Evolutionary conservation across 1,140 invertebrate species (phyloP).

Genomic region (Eriosoma lanigerum): DNA sequence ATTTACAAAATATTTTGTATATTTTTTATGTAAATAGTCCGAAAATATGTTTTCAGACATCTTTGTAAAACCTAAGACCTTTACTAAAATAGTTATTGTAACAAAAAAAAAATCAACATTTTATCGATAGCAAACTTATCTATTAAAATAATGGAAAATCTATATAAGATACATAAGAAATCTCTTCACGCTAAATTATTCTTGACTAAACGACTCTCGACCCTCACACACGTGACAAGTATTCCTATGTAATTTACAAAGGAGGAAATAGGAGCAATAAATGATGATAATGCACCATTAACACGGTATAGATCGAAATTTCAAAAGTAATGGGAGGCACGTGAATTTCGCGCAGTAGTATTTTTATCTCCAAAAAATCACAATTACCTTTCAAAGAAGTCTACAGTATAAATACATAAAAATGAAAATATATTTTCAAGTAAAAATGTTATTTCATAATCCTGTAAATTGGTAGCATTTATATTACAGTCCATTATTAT

Average conservation of each 20-base stretch:
- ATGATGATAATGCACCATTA: conserved; percentile 24
- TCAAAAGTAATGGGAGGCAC: conserved; percentile 23
- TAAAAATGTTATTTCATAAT: too few relatives aligned
- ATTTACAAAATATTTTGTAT: too few relatives aligned
- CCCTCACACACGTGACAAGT: conserved; percentile 16
- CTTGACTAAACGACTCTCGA: conserved; percentile 3
- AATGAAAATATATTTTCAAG: too few relatives aligned
- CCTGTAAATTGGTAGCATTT: too few relatives aligned
- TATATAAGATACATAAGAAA: conserved; percentile 37
- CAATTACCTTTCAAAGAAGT: not conserved
- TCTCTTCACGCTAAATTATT: conserved; percentile 47
- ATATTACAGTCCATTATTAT: too few relatives aligned
- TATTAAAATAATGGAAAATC: conserved; percentile 35
- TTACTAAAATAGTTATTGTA: not conserved
- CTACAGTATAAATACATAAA: too few relatives aligned
- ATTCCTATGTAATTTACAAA: conserved; percentile 23
- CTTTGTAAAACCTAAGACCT: too few relatives aligned
- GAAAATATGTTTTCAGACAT: too few relatives aligned
- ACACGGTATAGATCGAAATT: conserved; percentile 8
- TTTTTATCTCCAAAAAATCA: conserved; percentile 30
- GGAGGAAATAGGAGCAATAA: conserved; percentile 20
- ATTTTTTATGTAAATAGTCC: too few relatives aligned
- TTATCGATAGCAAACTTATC: conserved; percentile 29
- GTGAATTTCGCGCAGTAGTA: not conserved
- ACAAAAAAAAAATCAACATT: conserved; percentile 6